These are phyloP conservation scores for Cyphomyrmex costatus DNA, from an alignment of 1,140 invertebrate genomes.

Conservation along the genomic window DNA sequence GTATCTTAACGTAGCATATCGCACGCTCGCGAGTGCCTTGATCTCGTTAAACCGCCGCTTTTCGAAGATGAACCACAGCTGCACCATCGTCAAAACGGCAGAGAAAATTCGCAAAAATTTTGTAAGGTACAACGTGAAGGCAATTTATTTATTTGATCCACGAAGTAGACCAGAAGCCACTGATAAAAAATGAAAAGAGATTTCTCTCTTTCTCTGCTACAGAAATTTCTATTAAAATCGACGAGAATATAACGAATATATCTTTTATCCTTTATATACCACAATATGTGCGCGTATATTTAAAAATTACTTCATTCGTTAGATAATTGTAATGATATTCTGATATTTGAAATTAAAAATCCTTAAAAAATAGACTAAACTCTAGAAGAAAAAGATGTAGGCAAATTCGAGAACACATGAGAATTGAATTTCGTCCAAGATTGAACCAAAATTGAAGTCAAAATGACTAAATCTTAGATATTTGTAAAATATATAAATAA, in stretches of 20 bases:
- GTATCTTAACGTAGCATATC: constrained; percentile 63
- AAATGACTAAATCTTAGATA: background rate
- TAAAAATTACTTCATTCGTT: background rate
- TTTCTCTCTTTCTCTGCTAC: too few species aligned
- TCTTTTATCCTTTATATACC: background rate
- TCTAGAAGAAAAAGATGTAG: too few species aligned
- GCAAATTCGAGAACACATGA: background rate
- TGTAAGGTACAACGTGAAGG: too few species aligned
- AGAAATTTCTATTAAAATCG: constrained; percentile 24
- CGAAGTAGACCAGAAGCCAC: background rate
- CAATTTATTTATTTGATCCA: constrained; percentile 32
- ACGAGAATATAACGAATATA: background rate
- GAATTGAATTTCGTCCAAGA: background rate
- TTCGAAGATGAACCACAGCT: constrained; percentile 45
- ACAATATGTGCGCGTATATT: background rate
- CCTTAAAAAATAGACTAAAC: too few species aligned
- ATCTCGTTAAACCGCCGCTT: constrained; percentile 73
- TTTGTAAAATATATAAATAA: background rate
- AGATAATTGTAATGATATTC: background rate
- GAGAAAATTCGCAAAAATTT: constrained; percentile 32
- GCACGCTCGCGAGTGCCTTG: constrained; percentile 23
- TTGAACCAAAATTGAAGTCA: too few species aligned
- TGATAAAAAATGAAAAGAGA: constrained; percentile 41
- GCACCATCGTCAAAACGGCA: background rate
- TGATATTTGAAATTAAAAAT: background rate